A percentile compares a stretch with the other conserved stretches of the same genome.
Conservation (phyloP, 2,797 vertebrate genomes). For the Erethizon dorsatum region DNA sequence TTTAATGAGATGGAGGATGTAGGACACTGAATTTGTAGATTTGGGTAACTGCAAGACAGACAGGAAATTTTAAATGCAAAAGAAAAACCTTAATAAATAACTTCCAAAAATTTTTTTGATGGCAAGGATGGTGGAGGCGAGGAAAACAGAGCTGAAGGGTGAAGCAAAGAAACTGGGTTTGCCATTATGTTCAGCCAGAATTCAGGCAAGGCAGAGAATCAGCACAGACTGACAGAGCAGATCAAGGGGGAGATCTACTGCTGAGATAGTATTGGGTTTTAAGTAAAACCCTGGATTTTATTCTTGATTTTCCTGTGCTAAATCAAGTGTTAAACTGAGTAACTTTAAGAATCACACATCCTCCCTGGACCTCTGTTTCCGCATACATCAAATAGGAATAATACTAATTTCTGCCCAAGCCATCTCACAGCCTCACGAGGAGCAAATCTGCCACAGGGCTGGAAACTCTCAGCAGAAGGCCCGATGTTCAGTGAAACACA, state of each 20-base stretch:
- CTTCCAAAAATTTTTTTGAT: conserved; percentile 22
- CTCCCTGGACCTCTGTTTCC: neutral
- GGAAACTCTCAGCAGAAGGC: neutral
- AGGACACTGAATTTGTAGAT: neutral
- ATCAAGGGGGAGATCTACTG: fast-evolving
- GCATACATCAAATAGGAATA: neutral
- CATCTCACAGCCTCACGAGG: neutral
- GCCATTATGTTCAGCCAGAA: neutral
- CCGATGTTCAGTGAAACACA: neutral
- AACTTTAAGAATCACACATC: neutral
- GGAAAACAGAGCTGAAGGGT: neutral
- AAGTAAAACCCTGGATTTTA: conserved; percentile 20
- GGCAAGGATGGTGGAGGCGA: neutral
- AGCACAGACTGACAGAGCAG: neutral
- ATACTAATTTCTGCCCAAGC: neutral
- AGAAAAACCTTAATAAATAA: neutral
- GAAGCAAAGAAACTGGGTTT: neutral
- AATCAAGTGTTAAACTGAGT: neutral
- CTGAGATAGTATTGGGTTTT: neutral
- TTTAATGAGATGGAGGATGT: neutral
- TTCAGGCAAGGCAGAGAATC: neutral
- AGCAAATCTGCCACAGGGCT: neutral
- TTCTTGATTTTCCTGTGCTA: conserved; percentile 22
- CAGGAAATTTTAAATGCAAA: conserved; percentile 48
- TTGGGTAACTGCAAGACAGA: neutral